Evolutionary conservation across 2,888 invertebrate species (phyloP).

Genomic region (Hyalella azteca): DNA sequence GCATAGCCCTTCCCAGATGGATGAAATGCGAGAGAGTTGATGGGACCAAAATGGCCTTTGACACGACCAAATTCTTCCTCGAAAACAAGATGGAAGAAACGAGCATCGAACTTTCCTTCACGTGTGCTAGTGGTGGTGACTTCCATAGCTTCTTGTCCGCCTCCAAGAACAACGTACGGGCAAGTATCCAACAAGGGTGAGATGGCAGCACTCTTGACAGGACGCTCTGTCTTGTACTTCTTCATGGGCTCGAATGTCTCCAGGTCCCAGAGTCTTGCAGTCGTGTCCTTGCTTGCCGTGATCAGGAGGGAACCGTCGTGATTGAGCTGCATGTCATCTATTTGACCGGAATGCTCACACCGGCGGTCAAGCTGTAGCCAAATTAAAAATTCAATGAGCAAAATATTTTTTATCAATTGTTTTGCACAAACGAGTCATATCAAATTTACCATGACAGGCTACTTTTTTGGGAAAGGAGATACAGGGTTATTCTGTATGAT

Average conservation of each 20-base stretch:
- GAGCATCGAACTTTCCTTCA: slow-evolving; percentile 95
- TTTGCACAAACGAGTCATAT: too few species aligned
- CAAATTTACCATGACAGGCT: too few species aligned
- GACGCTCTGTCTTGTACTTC: slow-evolving; percentile 95
- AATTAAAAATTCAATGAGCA: background rate
- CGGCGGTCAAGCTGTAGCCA: slow-evolving; percentile 69
- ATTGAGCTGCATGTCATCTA: slow-evolving; percentile 96
- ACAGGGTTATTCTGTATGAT: too few species aligned
- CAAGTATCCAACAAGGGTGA: slow-evolving; percentile 82
- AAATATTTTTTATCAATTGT: too few species aligned
- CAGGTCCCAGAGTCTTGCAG: slow-evolving; percentile 92
- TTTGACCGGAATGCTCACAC: slow-evolving; percentile 82
- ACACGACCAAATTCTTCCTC: slow-evolving; percentile 96
- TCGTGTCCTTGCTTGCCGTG: slow-evolving; percentile 94
- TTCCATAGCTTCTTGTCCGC: slow-evolving; percentile 99
- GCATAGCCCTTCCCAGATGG: slow-evolving; percentile 96
- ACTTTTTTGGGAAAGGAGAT: too few species aligned
- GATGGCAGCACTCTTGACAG: slow-evolving; percentile 96
- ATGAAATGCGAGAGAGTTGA: slow-evolving; percentile 97
- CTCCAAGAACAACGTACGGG: slow-evolving; percentile 91
- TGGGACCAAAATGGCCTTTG: slow-evolving; percentile 99
- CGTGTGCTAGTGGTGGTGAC: slow-evolving; percentile 93
- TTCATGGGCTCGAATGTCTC: slow-evolving; percentile 85
- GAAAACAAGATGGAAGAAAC: slow-evolving; percentile 91
- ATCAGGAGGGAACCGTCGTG: slow-evolving; percentile 95